phyloP scores from a whole-genome alignment of 2,113 vertebrate genomes.

The Noturus placidus region DNA sequence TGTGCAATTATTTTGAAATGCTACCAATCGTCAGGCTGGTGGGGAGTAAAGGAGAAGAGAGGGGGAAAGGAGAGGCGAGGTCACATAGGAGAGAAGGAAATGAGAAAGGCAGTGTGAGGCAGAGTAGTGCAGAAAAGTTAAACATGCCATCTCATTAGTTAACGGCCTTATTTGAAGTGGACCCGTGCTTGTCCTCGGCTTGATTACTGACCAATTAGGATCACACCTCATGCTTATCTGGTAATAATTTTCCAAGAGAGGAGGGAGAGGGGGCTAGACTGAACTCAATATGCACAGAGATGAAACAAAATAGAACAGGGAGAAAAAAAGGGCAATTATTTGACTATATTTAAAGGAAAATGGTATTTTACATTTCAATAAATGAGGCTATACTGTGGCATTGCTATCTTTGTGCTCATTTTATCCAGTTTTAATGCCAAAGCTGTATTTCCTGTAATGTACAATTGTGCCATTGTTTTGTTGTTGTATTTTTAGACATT shows the following conservation, averaged over 20 bases:
- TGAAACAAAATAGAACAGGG: background rate
- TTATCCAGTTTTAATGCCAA: background rate
- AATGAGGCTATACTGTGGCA: background rate
- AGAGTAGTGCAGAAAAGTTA: slow-evolving; percentile 40
- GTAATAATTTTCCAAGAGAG: slow-evolving; percentile 19
- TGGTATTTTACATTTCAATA: background rate
- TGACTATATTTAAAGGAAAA: background rate
- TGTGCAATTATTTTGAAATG: slow-evolving; percentile 83
- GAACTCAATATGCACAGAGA: background rate
- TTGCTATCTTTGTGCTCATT: background rate
- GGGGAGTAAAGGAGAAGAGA: slow-evolving; percentile 59
- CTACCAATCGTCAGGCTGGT: slow-evolving; percentile 71
- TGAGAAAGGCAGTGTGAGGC: slow-evolving; percentile 30
- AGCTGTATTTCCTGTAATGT: background rate
- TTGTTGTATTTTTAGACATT: background rate
- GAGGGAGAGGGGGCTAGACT: background rate
- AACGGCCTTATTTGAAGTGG: slow-evolving; percentile 40
- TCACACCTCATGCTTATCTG: slow-evolving; percentile 34
- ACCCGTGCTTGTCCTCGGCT: slow-evolving; percentile 14
- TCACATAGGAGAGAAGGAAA: slow-evolving; percentile 24
- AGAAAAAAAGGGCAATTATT: slow-evolving; percentile 6
- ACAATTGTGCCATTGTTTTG: background rate
- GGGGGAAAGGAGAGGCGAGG: slow-evolving; percentile 23
- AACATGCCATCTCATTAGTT: slow-evolving; percentile 46
- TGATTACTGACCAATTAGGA: slow-evolving; percentile 42